Evolutionary conservation across 2,113 vertebrate genomes (phyloP).

Genomic region (Dicaeum eximium): DNA sequence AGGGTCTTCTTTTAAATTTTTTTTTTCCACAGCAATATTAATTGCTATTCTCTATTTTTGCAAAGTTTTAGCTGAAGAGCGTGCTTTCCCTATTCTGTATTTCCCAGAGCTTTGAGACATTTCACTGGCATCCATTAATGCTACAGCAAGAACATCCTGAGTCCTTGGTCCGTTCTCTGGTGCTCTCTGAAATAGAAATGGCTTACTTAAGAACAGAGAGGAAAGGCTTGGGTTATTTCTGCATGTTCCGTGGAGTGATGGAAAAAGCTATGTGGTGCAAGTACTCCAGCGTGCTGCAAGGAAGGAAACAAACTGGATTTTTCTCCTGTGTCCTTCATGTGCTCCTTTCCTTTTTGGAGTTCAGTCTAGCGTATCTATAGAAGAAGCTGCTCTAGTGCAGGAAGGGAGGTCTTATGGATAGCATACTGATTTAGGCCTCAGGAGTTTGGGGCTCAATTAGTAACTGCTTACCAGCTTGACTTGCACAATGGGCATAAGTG

Average conservation of each 20-base stretch:
- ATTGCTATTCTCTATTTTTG: slow-evolving; percentile 14
- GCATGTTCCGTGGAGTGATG: background rate
- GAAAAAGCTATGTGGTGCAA: background rate
- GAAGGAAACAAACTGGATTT: background rate
- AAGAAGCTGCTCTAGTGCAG: background rate
- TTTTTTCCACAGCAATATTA: background rate
- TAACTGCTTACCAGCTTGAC: background rate
- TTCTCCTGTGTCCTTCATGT: background rate
- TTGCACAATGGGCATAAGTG: background rate
- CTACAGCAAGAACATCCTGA: slow-evolving; percentile 21
- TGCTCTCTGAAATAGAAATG: slow-evolving; percentile 11
- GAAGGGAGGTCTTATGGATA: background rate
- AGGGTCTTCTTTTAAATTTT: background rate
- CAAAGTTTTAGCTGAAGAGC: slow-evolving; percentile 44
- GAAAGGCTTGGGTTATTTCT: background rate
- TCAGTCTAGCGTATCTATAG: background rate
- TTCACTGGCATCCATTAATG: slow-evolving; percentile 46
- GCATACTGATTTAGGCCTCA: background rate
- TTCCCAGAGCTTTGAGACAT: slow-evolving; percentile 29
- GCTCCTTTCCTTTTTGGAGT: slow-evolving; percentile 30
- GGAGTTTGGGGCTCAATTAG: background rate
- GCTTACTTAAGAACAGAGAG: slow-evolving; percentile 34
- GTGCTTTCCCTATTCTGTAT: background rate
- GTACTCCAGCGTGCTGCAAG: background rate
- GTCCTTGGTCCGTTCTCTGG: slow-evolving; percentile 10